Evolutionary conservation across 2,797 vertebrate genomes (phyloP).

Genomic region (Enteromius mattozi): DNA sequence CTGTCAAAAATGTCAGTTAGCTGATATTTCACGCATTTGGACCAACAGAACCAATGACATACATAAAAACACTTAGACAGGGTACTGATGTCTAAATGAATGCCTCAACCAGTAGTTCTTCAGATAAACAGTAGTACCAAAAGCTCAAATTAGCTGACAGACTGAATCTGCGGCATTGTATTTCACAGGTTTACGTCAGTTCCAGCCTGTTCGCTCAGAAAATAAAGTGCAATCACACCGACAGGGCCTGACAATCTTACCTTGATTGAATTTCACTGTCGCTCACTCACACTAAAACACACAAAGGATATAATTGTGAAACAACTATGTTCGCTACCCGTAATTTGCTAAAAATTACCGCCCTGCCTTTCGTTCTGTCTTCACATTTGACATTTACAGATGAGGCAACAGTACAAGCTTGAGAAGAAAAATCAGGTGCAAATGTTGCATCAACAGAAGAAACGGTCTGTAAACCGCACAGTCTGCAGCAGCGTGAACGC

Average conservation of each 20-base stretch:
- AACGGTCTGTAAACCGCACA: constrained; percentile 13
- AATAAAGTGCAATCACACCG: constrained; percentile 42
- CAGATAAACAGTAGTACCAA: background rate
- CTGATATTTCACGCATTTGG: background rate
- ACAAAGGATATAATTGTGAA: constrained; percentile 41
- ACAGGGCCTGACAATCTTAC: constrained; percentile 34
- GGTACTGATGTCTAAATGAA: constrained; percentile 19
- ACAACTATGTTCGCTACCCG: constrained; percentile 15
- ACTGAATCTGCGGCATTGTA: background rate
- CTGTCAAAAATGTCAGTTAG: constrained; percentile 12
- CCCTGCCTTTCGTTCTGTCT: constrained; percentile 31
- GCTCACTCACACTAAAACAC: constrained; percentile 13
- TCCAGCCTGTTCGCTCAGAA: background rate
- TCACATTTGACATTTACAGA: constrained; percentile 38
- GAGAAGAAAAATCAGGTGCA: constrained; percentile 46
- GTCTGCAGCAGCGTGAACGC: constrained; percentile 15
- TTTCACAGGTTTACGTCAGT: constrained; percentile 43
- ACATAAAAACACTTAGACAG: background rate
- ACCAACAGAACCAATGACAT: background rate
- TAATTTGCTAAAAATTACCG: constrained; percentile 43
- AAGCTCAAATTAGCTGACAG: constrained; percentile 16
- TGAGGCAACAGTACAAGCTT: constrained; percentile 9
- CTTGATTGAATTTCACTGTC: constrained; percentile 38
- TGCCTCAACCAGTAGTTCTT: background rate
- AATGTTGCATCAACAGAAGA: constrained; percentile 49